A percentile compares a stretch with the other conserved stretches of the same genome.
phyloP scores from a whole-genome alignment of 2,888 invertebrate species.

The Cataglyphis cursor region DNA sequence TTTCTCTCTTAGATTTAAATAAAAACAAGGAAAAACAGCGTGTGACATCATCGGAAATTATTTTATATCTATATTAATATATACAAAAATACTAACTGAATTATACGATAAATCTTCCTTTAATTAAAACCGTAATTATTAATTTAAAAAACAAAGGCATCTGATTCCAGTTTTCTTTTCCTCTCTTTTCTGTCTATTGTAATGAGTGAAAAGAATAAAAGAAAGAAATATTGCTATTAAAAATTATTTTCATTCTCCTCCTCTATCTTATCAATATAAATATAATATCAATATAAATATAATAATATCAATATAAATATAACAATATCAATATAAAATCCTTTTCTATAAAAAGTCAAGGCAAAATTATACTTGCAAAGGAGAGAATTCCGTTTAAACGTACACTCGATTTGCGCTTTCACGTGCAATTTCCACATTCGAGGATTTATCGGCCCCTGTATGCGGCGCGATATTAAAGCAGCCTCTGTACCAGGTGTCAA shows the following conservation, averaged over 20 bases:
- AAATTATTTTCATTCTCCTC: background rate
- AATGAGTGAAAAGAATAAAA: background rate
- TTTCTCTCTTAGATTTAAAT: background rate
- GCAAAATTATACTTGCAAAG: background rate
- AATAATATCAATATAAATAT: background rate
- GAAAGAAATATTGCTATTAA: background rate
- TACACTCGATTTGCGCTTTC: slow-evolving; percentile 45
- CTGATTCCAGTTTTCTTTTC: background rate
- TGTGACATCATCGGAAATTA: background rate
- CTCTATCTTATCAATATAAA: background rate
- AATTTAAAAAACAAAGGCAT: background rate
- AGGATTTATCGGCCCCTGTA: slow-evolving; percentile 46
- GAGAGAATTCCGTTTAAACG: slow-evolving; percentile 25
- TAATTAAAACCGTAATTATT: background rate
- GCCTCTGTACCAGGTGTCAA: slow-evolving; percentile 54
- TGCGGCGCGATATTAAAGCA: slow-evolving; percentile 48
- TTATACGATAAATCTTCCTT: background rate
- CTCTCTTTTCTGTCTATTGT: background rate
- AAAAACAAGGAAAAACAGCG: background rate
- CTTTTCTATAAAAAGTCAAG: background rate
- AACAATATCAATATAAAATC: background rate
- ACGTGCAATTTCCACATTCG: slow-evolving; percentile 46
- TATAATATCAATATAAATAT: background rate
- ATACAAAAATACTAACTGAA: background rate
- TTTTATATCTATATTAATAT: slow-evolving; percentile 2